phyloP scores from a whole-genome alignment of 1,140 invertebrate species.

The Globodera ellingtonae region DNA sequence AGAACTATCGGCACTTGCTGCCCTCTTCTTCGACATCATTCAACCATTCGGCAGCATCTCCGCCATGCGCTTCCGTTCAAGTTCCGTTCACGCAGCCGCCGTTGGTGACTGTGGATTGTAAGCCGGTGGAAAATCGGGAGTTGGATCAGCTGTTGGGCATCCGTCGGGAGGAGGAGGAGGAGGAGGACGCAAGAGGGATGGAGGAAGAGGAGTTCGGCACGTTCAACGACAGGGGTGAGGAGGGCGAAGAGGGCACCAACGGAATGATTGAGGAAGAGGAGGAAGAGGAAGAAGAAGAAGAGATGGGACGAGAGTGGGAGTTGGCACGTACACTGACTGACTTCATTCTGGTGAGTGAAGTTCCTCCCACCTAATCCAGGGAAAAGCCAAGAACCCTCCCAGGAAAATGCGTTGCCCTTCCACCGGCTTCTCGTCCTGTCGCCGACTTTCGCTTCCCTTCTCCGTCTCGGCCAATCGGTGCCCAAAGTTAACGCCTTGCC shows the following conservation, averaged over 20 bases:
- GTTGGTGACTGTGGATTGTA: slow-evolving; percentile 30
- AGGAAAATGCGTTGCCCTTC: slow-evolving; percentile 27
- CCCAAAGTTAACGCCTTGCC: neutral
- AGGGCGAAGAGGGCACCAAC: neutral
- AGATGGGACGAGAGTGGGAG: neutral
- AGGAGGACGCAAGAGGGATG: neutral
- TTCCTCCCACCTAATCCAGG: too few relatives aligned
- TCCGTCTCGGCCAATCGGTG: neutral
- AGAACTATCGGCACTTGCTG: neutral
- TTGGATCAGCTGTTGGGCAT: slow-evolving; percentile 25
- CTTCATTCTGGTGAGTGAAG: neutral
- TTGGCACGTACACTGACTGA: neutral
- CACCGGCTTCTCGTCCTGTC: slow-evolving; percentile 9
- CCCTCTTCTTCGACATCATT: neutral
- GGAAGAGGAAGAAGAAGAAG: neutral
- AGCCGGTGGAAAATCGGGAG: slow-evolving; percentile 15
- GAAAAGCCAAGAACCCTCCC: neutral
- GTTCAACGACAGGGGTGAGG: neutral
- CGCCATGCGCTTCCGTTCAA: neutral
- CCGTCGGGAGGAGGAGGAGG: slow-evolving; percentile 8
- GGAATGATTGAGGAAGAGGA: slow-evolving; percentile 5
- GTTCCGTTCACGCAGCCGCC: neutral
- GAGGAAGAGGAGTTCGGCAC: neutral
- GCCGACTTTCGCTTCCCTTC: slow-evolving; percentile 3
- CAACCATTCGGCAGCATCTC: neutral